Evolutionary conservation across 1,140 invertebrate species (phyloP).

Genomic region (Zaprionus gabonicus): DNA sequence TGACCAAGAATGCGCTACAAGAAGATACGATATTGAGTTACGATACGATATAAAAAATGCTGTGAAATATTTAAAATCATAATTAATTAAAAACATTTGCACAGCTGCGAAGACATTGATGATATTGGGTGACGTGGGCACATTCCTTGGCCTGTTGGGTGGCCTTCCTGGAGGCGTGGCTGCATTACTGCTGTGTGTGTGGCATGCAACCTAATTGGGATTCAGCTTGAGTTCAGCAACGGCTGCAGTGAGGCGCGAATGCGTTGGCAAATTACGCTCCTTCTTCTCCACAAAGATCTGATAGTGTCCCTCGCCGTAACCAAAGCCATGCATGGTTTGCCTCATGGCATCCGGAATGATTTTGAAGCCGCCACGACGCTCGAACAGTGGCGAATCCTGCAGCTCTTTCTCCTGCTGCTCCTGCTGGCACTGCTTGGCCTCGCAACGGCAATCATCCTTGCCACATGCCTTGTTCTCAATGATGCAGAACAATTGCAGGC

Average conservation of each 20-base stretch:
- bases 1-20: constrained; percentile 48
- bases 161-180: background rate
- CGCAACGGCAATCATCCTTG: constrained; percentile 38
- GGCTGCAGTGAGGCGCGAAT: constrained; percentile 76
- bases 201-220: constrained; percentile 68
- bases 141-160: background rate
- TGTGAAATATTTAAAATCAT: constrained; percentile 31
- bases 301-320: constrained; percentile 78
- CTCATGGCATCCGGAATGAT: constrained; percentile 70
- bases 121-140: background rate
- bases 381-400: constrained; percentile 39
- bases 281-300: constrained; percentile 82
- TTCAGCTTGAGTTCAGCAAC: constrained; percentile 80
- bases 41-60: constrained; percentile 27
- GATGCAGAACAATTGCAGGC: constrained; percentile 73
- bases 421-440: background rate
- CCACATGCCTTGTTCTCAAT: constrained; percentile 68
- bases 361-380: constrained; percentile 57
- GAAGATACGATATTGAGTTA: constrained; percentile 4
- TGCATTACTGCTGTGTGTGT: background rate
- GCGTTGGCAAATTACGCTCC: constrained; percentile 73
- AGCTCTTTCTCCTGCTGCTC: background rate
- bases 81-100: constrained; percentile 51
- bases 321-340: constrained; percentile 77
- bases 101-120: constrained; percentile 7